phyloP scores from a whole-genome alignment of 1,140 invertebrate species.

The Atta cephalotes region DNA sequence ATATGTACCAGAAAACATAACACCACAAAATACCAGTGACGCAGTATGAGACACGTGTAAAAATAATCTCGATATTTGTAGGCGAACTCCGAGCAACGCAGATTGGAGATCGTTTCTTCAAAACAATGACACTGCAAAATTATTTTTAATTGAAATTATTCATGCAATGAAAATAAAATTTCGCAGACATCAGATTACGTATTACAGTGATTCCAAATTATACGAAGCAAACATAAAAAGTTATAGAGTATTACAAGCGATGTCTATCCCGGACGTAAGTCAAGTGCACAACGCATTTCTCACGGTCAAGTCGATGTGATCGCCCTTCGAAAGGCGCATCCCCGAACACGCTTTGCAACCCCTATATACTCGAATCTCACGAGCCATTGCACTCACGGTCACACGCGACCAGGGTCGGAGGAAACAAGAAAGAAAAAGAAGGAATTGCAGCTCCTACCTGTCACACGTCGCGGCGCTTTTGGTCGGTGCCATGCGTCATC shows the following conservation, averaged over 20 bases:
- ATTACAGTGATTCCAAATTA: neutral
- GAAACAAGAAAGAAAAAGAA: neutral
- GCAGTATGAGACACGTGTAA: constrained; percentile 48
- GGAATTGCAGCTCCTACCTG: constrained; percentile 42
- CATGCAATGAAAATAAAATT: neutral
- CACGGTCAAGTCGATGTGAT: constrained; percentile 23
- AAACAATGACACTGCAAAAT: neutral
- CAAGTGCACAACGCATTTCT: constrained; percentile 31
- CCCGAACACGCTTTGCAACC: constrained; percentile 14
- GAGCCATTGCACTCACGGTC: constrained; percentile 32
- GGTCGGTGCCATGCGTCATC: constrained; percentile 70
- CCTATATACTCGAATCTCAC: constrained; percentile 19
- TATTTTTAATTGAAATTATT: neutral
- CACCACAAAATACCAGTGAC: constrained; percentile 35
- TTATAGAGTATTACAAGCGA: neutral
- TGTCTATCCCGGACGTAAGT: constrained; percentile 17
- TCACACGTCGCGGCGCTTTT: constrained; percentile 38
- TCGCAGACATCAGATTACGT: neutral
- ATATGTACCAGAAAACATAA: neutral
- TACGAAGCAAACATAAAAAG: neutral
- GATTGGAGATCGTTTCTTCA: neutral
- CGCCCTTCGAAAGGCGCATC: constrained; percentile 35
- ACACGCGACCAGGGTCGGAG: neutral
- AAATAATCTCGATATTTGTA: constrained; percentile 49
- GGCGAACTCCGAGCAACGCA: neutral